These are phyloP conservation scores for Drosophila leontia DNA, from an alignment of 1,140 invertebrate species.

Conservation along the genomic window DNA sequence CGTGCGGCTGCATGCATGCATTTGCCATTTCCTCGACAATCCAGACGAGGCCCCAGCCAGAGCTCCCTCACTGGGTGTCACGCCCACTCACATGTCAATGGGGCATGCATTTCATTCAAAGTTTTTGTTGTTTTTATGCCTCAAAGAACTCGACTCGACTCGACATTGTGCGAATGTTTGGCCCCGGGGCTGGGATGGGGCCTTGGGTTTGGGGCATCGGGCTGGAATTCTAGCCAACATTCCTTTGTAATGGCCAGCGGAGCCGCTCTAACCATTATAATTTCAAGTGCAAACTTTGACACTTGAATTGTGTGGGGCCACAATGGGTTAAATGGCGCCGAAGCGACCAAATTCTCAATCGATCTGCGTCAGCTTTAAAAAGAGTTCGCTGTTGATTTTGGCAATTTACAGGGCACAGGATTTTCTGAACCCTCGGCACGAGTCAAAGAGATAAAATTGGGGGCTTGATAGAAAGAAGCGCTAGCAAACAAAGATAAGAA, in stretches of 20 bases:
- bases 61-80: constrained; percentile 1
- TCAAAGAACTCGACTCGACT: constrained; percentile 37
- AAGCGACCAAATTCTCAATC: constrained; percentile 4
- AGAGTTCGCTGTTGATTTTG: constrained; percentile 13
- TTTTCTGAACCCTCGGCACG: constrained; percentile 41
- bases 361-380: constrained; percentile 11
- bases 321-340: constrained; percentile 35
- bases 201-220: constrained; percentile 8
- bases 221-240: constrained; percentile 28
- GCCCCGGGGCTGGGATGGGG: constrained; percentile 6
- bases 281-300: constrained; percentile 58
- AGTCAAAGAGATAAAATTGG: constrained; percentile 69
- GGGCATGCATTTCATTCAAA: constrained; percentile 56
- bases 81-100: constrained; percentile 59
- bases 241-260: constrained; percentile 46
- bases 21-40: constrained; percentile 57
- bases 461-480: constrained; percentile 44
- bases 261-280: constrained; percentile 33
- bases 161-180: constrained; percentile 55
- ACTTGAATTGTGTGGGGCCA: constrained; percentile 41
- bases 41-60: not conserved
- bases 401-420: not conserved
- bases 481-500: constrained; percentile 50
- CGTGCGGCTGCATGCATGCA: constrained; percentile 51
- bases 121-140: constrained; percentile 56